phyloP scores from a whole-genome alignment of 2,797 vertebrate genomes.

The Ctenosaura bakeri region DNA sequence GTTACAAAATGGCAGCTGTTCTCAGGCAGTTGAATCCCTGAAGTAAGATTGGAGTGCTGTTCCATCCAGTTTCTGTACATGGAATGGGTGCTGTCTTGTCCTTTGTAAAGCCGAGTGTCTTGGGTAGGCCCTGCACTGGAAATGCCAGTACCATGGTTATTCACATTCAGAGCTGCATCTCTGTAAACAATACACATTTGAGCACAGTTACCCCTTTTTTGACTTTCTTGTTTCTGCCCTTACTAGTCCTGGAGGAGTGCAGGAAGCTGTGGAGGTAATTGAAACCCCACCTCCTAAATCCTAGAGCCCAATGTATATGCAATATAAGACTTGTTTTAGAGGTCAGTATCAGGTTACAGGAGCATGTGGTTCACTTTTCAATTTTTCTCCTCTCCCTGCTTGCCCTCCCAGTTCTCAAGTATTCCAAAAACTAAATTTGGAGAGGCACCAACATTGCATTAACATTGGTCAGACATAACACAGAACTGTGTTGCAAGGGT shows the following conservation, averaged over 20 bases:
- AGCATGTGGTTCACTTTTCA: neutral
- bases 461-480: neutral
- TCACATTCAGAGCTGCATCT: too few species aligned
- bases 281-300: neutral
- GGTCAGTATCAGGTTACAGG: neutral
- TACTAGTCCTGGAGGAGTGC: neutral
- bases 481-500: neutral
- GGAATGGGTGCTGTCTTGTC: too few species aligned
- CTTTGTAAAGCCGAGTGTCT: too few species aligned
- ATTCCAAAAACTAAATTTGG: neutral
- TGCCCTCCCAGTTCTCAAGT: neutral
- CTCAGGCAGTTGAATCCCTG: neutral
- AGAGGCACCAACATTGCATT: neutral
- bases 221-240: neutral
- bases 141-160: neutral
- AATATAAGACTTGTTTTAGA: neutral
- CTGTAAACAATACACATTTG: neutral
- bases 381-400: neutral
- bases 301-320: neutral
- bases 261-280: neutral
- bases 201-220: neutral
- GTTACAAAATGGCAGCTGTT: neutral
- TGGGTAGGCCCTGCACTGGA: too few species aligned
- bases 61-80: too few species aligned
- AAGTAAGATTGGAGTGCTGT: too few species aligned